Conservation (phyloP, 2,113 vertebrate genomes). For the Sander vitreus region DNA sequence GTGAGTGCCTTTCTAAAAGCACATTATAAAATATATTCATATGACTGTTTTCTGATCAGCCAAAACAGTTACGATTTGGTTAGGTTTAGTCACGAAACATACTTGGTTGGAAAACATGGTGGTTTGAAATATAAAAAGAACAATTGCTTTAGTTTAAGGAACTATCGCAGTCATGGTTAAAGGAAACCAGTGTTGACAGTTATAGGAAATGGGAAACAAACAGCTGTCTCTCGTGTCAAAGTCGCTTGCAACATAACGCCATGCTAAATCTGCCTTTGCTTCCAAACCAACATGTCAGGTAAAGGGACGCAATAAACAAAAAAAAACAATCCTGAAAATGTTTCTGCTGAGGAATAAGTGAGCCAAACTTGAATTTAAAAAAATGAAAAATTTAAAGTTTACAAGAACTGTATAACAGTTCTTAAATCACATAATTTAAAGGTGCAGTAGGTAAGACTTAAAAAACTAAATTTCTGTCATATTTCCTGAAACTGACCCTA, state of each 20-base stretch:
- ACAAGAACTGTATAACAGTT: neutral
- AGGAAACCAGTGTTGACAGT: conserved; percentile 5
- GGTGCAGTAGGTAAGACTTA: too few species aligned
- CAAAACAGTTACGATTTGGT: neutral
- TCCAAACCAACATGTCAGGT: neutral
- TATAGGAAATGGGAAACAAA: conserved; percentile 28
- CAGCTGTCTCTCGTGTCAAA: neutral
- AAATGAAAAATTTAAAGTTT: neutral
- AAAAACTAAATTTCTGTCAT: too few species aligned
- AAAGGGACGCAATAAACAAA: neutral
- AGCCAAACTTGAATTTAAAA: neutral
- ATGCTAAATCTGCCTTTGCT: too few species aligned
- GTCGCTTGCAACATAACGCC: neutral
- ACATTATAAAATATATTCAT: neutral
- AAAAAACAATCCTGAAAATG: neutral
- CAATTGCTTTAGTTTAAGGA: neutral
- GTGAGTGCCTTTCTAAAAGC: neutral
- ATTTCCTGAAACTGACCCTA: too few species aligned
- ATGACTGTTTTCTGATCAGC: neutral
- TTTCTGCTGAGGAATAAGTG: neutral
- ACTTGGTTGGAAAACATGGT: neutral
- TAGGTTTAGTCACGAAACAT: conserved; percentile 1
- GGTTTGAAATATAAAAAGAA: conserved; percentile 17
- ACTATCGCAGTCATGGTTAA: neutral
- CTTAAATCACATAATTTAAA: neutral